A percentile compares a stretch with the other conserved stretches of the same genome.
These are phyloP conservation scores for Odontocerum albicorne DNA, from an alignment of 2,888 invertebrate genomes.

Conservation along the genomic window DNA sequence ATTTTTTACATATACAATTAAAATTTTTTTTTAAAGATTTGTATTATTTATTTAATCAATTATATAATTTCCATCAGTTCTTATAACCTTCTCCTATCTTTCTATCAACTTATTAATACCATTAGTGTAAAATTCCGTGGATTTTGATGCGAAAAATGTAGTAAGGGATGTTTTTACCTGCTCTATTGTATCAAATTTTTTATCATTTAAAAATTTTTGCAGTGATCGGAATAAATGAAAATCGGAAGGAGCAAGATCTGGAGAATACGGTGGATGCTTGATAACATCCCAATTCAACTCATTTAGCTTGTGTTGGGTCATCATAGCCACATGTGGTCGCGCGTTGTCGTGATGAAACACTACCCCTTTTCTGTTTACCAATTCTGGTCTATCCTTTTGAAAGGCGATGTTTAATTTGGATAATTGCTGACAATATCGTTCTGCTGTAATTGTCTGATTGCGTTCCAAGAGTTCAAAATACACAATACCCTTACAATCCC, in stretches of 20 bases:
- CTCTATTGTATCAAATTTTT: too few relatives aligned
- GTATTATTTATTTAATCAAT: too few relatives aligned
- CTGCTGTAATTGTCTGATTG: constrained; percentile 24
- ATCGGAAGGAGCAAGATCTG: constrained; percentile 23
- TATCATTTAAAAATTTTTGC: too few relatives aligned
- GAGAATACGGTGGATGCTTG: constrained; percentile 23
- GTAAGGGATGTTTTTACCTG: too few relatives aligned
- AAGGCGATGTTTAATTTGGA: constrained; percentile 17
- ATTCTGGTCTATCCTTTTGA: constrained; percentile 12
- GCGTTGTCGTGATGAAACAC: constrained; percentile 12
- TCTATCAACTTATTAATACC: too few relatives aligned
- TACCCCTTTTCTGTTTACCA: constrained; percentile 14
- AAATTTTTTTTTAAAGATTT: too few relatives aligned
- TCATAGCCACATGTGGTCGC: constrained; percentile 16
- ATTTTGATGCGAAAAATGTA: too few relatives aligned
- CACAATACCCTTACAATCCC: too few relatives aligned
- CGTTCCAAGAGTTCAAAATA: constrained; percentile 22
- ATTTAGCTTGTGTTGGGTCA: constrained; percentile 24
- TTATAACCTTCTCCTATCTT: too few relatives aligned
- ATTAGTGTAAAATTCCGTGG: too few relatives aligned
- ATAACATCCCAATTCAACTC: constrained; percentile 24
- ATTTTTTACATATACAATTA: too few relatives aligned
- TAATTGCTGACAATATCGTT: constrained; percentile 24
- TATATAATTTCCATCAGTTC: too few relatives aligned
- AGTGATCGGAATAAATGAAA: constrained; percentile 23